Base-by-base conservation (phyloP, 2,113 vertebrate species). In the rat (Rattus norvegicus) region DNA sequence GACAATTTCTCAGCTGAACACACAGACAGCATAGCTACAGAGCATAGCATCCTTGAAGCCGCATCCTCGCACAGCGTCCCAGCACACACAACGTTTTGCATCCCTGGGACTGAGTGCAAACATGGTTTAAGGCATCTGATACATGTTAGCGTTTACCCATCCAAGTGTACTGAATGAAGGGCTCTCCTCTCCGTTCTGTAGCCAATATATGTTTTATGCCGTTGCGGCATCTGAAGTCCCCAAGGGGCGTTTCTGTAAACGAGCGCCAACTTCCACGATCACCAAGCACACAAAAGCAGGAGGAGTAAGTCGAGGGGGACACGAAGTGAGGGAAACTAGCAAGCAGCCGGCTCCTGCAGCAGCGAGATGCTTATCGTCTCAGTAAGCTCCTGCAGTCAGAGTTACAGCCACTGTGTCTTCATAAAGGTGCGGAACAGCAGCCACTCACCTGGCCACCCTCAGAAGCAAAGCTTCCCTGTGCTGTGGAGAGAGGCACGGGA, bases 401-500 rank as follows among this genome's bases (percentile, higher is more conserved):
- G 98, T 98, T 98, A 98, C 91, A 97, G 98, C 12, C 36, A 1
- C 97, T 85, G 81, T 97, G 98, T 97, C 98, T 98, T 98, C 98
- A 97, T 96, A 98, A 97, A 96, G 98, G 95, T 92, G 65, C 95
- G 96, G 96, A 96, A 98, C 96, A 97, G 98, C 98, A 99, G 98
- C 98, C 99, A 98, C 98, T 98, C 98, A 98, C 99, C 99, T 98
- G 98, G 98, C 94, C 96, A 90, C 96, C 95, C 95, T 98, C 97
- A 95, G 98, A 98, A 98, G 98, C 90, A 98, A 98, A 94, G 96
- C 91, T 97, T 94, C 98, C 98, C 98, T 98, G 98, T 99, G 98
- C 80, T 96, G 89, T 91, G 80, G 96, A 4, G 75, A 98, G 95
- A 89, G 93, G 96, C 96, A 94, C 43, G 28, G 95, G 97, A 97